phyloP scores from a whole-genome alignment of 1,140 invertebrate species.

The Bombus consobrinus region DNA sequence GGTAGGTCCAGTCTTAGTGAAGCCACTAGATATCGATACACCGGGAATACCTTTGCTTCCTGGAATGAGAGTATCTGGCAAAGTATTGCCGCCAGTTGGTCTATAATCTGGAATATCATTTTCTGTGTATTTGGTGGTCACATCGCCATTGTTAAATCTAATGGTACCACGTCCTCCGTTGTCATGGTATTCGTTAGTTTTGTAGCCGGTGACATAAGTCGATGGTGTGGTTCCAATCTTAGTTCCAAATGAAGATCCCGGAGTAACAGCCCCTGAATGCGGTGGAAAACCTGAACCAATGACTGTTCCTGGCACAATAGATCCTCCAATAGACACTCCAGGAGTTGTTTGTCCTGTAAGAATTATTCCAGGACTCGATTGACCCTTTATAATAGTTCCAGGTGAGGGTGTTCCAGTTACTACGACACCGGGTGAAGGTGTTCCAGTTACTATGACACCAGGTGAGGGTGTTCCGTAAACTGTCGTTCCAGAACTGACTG shows the following conservation, averaged over 20 bases:
- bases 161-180: constrained; percentile 73
- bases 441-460: constrained; percentile 35
- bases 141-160: constrained; percentile 71
- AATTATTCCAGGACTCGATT: constrained; percentile 37
- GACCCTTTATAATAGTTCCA: constrained; percentile 49
- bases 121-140: constrained; percentile 69
- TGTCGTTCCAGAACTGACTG: constrained; percentile 27
- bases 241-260: constrained; percentile 10
- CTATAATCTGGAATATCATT: constrained; percentile 66
- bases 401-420: constrained; percentile 31
- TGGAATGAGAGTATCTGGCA: constrained; percentile 50
- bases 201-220: constrained; percentile 55
- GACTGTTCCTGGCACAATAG: constrained; percentile 52
- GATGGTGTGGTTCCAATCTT: not conserved
- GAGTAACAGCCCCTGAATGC: constrained; percentile 15
- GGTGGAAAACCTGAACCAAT: constrained; percentile 26
- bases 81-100: constrained; percentile 48
- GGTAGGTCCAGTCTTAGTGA: constrained; percentile 77
- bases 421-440: constrained; percentile 32
- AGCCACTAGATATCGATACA: constrained; percentile 37
- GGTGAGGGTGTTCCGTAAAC: constrained; percentile 42
- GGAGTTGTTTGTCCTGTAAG: constrained; percentile 58
- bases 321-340: constrained; percentile 41
- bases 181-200: constrained; percentile 73
- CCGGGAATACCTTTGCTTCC: constrained; percentile 33